Conservation (phyloP, 2,888 invertebrate genomes). For the Campoplex nolae region DNA sequence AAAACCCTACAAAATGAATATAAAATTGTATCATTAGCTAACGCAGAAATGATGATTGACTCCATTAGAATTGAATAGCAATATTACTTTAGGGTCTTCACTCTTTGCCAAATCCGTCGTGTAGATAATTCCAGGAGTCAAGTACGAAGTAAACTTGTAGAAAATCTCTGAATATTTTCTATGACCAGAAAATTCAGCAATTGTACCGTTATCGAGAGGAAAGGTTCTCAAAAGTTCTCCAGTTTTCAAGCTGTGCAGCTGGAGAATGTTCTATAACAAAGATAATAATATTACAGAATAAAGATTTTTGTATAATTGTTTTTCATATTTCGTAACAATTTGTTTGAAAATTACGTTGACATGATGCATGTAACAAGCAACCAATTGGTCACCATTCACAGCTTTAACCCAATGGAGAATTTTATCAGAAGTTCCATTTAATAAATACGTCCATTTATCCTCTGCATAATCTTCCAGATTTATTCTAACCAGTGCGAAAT, state of each 20-base stretch:
- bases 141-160: constrained; percentile 96
- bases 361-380: constrained; percentile 95
- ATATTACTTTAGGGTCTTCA: constrained; percentile 83
- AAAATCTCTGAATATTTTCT: constrained; percentile 95
- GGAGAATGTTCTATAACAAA: constrained; percentile 90
- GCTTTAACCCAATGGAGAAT: constrained; percentile 96
- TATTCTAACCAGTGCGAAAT: constrained; percentile 94
- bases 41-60: too few relatives aligned
- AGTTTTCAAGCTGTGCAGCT: constrained; percentile 90
- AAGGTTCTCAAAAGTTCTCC: constrained; percentile 91
- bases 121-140: constrained; percentile 95
- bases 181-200: constrained; percentile 94
- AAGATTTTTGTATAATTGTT: background rate
- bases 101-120: constrained; percentile 91
- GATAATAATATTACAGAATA: background rate
- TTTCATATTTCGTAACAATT: background rate
- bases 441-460: constrained; percentile 93
- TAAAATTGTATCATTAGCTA: too few relatives aligned
- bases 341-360: constrained; percentile 90
- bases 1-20: too few relatives aligned
- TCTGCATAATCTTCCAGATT: constrained; percentile 90
- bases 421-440: constrained; percentile 90
- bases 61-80: background rate
- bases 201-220: constrained; percentile 94
- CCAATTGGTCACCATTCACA: constrained; percentile 93